Evolutionary conservation across 2,113 vertebrate species (phyloP), one percentile per base, ranked within the genome.

Genomic region (Nyctereutes procyonoides): DNA sequence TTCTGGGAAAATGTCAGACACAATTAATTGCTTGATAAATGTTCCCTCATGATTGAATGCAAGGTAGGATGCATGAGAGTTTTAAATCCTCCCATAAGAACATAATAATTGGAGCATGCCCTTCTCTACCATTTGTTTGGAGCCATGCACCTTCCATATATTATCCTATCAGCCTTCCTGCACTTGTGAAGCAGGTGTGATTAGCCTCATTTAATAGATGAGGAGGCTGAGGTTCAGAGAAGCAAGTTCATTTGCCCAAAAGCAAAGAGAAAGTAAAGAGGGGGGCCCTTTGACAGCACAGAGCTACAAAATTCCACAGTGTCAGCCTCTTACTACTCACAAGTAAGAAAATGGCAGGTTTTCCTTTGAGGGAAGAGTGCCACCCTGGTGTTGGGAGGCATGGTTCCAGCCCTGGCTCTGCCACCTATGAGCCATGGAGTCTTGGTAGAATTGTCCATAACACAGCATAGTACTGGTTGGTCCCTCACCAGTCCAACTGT

Each of bases 371-470:
- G 15, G 51, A 58, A 51, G 58, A 62, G 56, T 15, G 1, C 58
- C 35, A 22, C 15, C 8, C 43, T 32, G 16, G 16, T 17, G 1
- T 82, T 30, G 6, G 51, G 53, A 13, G 53, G 30, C 51, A 12
- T 1, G 0, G 30, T 38, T 76, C 30, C 56, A 8, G 63, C 5
- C 1, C 38, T 48, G 30, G 56, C 79, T 62, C 55, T 69, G 51
- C 32, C 2, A 38, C 8, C 0, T 24, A 16, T 5, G 8, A 73
- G 84, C 43, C 2, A 0, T 22, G 8, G 38, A 35, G 14, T 28
- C 55, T 90, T 14, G 0, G 32, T 26, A 16, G 14, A n/a, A 32
- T 51, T 48, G 2, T 53, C 35, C 5, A 0, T 11, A 24, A 51
- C 53, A 38, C 26, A 28, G 13, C n/a, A 9, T 1, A 0, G 9